These are phyloP conservation scores for Acrocephalus arundinaceus DNA, from an alignment of 2,113 vertebrate species.

Conservation along the genomic window DNA sequence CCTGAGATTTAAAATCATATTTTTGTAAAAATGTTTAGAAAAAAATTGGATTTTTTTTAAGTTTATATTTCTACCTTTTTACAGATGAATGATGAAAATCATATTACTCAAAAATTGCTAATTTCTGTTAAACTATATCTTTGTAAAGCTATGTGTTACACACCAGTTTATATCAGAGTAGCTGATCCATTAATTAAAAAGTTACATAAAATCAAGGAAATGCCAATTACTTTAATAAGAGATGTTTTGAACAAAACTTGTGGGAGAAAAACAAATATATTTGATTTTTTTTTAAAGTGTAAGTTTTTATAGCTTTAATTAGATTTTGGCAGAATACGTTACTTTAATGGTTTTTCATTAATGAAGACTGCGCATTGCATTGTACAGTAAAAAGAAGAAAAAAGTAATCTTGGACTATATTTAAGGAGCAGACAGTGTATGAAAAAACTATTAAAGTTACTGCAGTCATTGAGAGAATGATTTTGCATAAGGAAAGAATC, in stretches of 20 bases:
- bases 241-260: constrained; percentile 32
- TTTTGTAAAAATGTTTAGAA: neutral
- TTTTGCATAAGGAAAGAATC: constrained; percentile 14
- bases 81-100: neutral
- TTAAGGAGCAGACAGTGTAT: constrained; percentile 55
- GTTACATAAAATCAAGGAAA: neutral
- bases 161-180: neutral
- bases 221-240: constrained; percentile 37
- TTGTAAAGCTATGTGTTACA: neutral
- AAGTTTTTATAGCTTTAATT: constrained; percentile 75
- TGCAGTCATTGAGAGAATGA: neutral
- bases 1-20: neutral
- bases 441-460: constrained; percentile 43
- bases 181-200: neutral
- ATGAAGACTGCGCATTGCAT: constrained; percentile 70
- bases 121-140: neutral
- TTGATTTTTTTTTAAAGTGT: neutral
- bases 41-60: neutral
- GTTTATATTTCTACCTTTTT: neutral
- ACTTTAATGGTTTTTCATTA: constrained; percentile 77
- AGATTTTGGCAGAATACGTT: constrained; percentile 74
- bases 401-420: constrained; percentile 55
- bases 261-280: constrained; percentile 43
- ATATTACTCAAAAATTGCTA: neutral
- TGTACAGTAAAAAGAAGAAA: constrained; percentile 60